phyloP scores from a whole-genome alignment of 2,888 invertebrate species.

The Pseudanteris insignis region DNA sequence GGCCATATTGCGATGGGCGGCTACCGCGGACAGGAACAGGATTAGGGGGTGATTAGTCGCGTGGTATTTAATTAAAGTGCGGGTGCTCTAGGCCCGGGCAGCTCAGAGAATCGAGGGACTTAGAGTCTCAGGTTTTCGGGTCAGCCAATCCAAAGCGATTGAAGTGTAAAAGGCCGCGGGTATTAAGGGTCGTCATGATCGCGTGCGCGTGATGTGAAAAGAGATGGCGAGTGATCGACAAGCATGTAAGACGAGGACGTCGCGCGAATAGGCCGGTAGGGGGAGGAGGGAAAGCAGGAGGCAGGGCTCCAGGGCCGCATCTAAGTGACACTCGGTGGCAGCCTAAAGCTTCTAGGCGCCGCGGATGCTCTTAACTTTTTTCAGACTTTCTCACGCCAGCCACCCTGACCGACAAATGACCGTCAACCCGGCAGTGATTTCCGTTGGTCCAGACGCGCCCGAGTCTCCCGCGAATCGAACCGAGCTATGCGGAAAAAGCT shows the following conservation, averaged over 20 bases:
- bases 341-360: too few species aligned
- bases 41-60: slow-evolving; percentile 52
- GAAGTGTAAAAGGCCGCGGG: neutral
- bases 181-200: slow-evolving; percentile 24
- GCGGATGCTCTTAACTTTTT: neutral
- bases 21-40: slow-evolving; percentile 68
- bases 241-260: neutral
- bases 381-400: too few species aligned
- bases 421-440: too few species aligned
- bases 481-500: too few species aligned
- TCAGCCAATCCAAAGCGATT: neutral
- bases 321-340: neutral
- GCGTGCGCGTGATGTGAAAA: slow-evolving; percentile 29
- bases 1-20: slow-evolving; percentile 82
- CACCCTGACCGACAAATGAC: too few species aligned
- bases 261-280: neutral
- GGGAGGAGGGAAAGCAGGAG: neutral
- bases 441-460: too few species aligned
- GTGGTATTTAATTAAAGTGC: slow-evolving; percentile 42
- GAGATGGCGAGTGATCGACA: slow-evolving; percentile 4
- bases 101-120: neutral
- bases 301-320: slow-evolving; percentile 12
- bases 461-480: too few species aligned
- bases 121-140: too few species aligned
- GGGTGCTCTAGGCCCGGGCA: neutral